Evolutionary conservation across 2,113 vertebrate species (phyloP).

Genomic region (Vombatus ursinus): DNA sequence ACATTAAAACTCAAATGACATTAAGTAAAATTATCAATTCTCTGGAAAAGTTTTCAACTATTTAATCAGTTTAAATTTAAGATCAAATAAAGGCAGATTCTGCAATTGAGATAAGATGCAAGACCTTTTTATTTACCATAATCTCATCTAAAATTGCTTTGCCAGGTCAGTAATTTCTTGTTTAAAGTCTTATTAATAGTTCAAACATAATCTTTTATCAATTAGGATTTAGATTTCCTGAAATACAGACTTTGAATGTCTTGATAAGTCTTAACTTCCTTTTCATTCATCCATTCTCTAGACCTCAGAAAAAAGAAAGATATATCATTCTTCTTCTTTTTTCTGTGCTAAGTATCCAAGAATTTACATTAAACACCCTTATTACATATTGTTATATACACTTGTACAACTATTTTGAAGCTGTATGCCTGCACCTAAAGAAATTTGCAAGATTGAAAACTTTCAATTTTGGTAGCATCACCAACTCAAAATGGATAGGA

Average conservation of each 20-base stretch:
- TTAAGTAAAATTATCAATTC: conserved; percentile 24
- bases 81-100: conserved; percentile 29
- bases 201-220: background rate
- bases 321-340: conserved; percentile 4
- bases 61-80: conserved; percentile 38
- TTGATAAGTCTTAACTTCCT: background rate
- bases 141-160: conserved; percentile 35
- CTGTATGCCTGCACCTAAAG: background rate
- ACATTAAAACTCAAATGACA: conserved; percentile 25
- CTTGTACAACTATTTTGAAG: conserved; percentile 26
- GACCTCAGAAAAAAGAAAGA: conserved; percentile 24
- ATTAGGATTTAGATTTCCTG: background rate
- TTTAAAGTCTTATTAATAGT: conserved; percentile 15
- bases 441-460: conserved; percentile 5
- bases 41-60: conserved; percentile 25
- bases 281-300: background rate
- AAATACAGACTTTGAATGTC: conserved; percentile 26
- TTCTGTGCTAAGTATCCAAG: background rate
- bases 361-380: background rate
- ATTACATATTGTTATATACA: background rate
- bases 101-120: conserved; percentile 28
- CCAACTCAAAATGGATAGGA: conserved; percentile 26
- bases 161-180: conserved; percentile 22
- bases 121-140: conserved; percentile 22
- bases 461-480: conserved; percentile 30